Evolutionary conservation across 2,797 vertebrate species (phyloP), one percentile per base, ranked within the genome.

Genomic region (Botia kubotai): DNA sequence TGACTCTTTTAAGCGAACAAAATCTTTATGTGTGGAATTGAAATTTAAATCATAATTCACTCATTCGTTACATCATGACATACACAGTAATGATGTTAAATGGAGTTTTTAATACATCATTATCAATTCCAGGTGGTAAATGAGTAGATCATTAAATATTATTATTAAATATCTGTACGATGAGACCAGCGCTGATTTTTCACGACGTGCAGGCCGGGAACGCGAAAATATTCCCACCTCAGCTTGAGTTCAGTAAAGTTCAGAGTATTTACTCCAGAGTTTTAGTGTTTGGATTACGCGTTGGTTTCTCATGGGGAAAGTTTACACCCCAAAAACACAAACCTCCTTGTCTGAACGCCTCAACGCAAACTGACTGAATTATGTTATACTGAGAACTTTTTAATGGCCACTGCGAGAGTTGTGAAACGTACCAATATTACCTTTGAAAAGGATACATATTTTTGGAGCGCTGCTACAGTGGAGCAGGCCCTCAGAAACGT

Each of bases 171-270:
- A 83, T 84, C 65, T 83, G 80, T 84, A 86, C 55, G 72, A 86
- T 84, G 58, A 84, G 75, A 72, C 58, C 72, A 13, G 78, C 79
- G 71, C 65, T 68, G 75, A 72, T 62, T 80, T 91, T 87, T 87
- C 84, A 90, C 39, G 55, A 87, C 74, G 85, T 88, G 87, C 89
- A 89, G 84, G 86, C 87, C 19, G 82, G 83, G 87, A 90, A 89
- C 82, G 86, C 77, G 75, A 85, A 81, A 86, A 88, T 89, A 89
- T 87, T 91, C 86, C 90, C 89, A 91, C 87, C 83, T 92, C 87
- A 77, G 73, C 86, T 86, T 84, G 74, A 87, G 81, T 86, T 90
- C 88, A 89, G 87, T 91, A 89, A 90, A 90, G 84, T 87, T 88
- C 82, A 86, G 63, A 63, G 55, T 88, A 86, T 90, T 91, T 87